These are phyloP conservation scores for Drosophila sucinea DNA, from an alignment of 1,140 invertebrate species.

Conservation along the genomic window DNA sequence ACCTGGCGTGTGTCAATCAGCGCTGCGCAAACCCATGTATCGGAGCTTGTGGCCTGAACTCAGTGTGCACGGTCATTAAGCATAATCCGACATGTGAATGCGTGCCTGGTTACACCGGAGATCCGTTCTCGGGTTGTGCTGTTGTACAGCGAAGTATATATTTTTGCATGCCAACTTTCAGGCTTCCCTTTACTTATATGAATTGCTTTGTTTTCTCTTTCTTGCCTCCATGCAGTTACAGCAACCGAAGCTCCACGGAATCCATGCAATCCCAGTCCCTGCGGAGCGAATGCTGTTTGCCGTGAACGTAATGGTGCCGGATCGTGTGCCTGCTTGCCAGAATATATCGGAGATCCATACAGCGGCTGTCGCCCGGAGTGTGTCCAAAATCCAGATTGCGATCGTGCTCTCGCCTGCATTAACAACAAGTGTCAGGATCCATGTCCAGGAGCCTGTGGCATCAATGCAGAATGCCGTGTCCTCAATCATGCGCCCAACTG, in stretches of 20 bases:
- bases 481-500: constrained; percentile 91
- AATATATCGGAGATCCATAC: constrained; percentile 91
- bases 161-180: constrained; percentile 7
- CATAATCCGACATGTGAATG: constrained; percentile 90
- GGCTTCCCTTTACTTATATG: constrained; percentile 20
- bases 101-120: constrained; percentile 89
- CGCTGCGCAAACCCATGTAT: constrained; percentile 92
- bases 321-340: constrained; percentile 89
- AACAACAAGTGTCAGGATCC: constrained; percentile 89
- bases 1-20: constrained; percentile 90
- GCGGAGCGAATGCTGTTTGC: constrained; percentile 91
- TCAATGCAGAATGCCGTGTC: constrained; percentile 87
- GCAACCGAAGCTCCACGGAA: constrained; percentile 83
- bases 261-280: constrained; percentile 90
- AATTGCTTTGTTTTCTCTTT: neutral
- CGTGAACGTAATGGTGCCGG: constrained; percentile 89
- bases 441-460: constrained; percentile 88
- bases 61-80: constrained; percentile 90
- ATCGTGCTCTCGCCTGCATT: constrained; percentile 87
- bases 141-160: constrained; percentile 82
- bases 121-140: constrained; percentile 88
- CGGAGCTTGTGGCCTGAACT: constrained; percentile 90
- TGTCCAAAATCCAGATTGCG: constrained; percentile 88
- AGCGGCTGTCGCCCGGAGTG: constrained; percentile 89
- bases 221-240: constrained; percentile 49